Evolutionary conservation across 2,888 invertebrate genomes (phyloP).

Genomic region (Lomographa bimaculata): DNA sequence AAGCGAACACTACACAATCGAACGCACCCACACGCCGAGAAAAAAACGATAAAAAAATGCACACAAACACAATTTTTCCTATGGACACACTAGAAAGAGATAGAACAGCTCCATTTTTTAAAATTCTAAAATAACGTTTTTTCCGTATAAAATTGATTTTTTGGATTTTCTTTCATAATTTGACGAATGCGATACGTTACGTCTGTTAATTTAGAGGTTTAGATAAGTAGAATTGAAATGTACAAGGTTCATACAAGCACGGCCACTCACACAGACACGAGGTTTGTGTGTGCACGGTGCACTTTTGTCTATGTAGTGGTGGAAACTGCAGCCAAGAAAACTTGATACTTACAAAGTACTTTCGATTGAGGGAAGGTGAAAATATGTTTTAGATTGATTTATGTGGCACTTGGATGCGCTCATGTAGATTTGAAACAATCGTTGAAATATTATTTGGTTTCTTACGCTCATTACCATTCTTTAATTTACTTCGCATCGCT

Average conservation of each 20-base stretch:
- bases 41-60: slow-evolving; percentile 81
- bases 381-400: slow-evolving; percentile 17
- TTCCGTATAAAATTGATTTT: slow-evolving; percentile 25
- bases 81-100: slow-evolving; percentile 45
- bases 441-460: too few species aligned
- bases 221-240: slow-evolving; percentile 73
- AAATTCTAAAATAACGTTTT: slow-evolving; percentile 34
- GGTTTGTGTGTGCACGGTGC: slow-evolving; percentile 60
- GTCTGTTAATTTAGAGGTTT: slow-evolving; percentile 57
- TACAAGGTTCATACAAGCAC: slow-evolving; percentile 73
- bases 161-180: slow-evolving; percentile 27
- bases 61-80: slow-evolving; percentile 58
- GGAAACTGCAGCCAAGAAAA: slow-evolving; percentile 46
- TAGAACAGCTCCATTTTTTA: slow-evolving; percentile 45
- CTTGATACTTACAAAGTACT: slow-evolving; percentile 46
- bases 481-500: too few species aligned
- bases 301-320: slow-evolving; percentile 62
- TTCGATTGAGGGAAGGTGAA: slow-evolving; percentile 29
- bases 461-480: too few species aligned
- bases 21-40: slow-evolving; percentile 79
- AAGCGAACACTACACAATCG: slow-evolving; percentile 62
- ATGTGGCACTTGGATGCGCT: slow-evolving; percentile 13
- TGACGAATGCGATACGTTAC: slow-evolving; percentile 47
- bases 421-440: background rate
- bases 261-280: slow-evolving; percentile 58